Percentiles rank a stretch among this genome's conserved stretches.
Conservation (phyloP, 2,888 invertebrate genomes). For the Andrena trimmerana region DNA sequence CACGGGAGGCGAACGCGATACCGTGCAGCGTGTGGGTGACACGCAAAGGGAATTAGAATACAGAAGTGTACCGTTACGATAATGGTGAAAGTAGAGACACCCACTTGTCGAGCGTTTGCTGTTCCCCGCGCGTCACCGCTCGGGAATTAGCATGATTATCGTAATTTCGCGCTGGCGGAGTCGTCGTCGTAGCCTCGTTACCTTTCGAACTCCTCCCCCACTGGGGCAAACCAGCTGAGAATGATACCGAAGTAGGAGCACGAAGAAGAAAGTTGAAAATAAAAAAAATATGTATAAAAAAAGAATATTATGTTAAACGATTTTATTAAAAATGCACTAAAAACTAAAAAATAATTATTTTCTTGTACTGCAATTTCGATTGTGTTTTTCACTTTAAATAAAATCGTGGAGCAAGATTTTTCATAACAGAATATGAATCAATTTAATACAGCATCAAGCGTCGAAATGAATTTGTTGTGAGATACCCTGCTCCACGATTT, state of each 20-base stretch:
- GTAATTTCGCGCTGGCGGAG: slow-evolving; percentile 39
- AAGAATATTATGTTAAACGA: no score
- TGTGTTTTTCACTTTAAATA: no score
- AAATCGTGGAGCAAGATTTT: no score
- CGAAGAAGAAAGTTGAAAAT: background rate
- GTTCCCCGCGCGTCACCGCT: slow-evolving; percentile 37
- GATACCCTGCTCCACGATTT: no score
- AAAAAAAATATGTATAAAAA: no score
- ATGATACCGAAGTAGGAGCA: background rate
- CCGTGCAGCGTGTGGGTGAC: slow-evolving; percentile 58
- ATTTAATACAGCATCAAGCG: no score
- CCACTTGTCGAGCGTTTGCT: slow-evolving; percentile 55
- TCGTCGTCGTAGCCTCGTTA: slow-evolving; percentile 10
- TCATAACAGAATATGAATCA: no score
- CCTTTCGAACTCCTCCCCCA: background rate
- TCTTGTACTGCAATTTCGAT: no score
- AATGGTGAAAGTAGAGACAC: slow-evolving; percentile 81
- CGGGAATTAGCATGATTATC: slow-evolving; percentile 64
- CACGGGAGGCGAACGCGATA: slow-evolving; percentile 51
- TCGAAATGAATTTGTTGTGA: no score
- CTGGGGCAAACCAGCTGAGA: background rate
- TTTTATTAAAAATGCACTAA: no score
- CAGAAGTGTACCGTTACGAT: slow-evolving; percentile 78
- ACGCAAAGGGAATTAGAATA: slow-evolving; percentile 77
- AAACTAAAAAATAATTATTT: no score